phyloP scores from a whole-genome alignment of 2,888 invertebrate genomes.

The Saturnia pavonia region DNA sequence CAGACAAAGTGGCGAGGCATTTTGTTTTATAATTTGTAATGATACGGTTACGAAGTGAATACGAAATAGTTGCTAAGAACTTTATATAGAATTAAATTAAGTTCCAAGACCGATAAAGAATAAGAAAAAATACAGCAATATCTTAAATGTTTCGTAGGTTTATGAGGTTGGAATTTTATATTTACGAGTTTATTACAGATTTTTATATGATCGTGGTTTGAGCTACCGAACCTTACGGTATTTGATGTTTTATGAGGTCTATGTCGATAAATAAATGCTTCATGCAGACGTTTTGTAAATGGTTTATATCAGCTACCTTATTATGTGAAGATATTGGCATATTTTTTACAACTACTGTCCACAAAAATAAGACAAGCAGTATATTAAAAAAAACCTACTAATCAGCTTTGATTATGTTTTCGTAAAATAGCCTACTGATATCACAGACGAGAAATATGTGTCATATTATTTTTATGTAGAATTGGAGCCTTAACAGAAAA shows the following conservation, averaged over 20 bases:
- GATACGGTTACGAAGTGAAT: no score
- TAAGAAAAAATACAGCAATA: neutral
- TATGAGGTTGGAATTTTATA: neutral
- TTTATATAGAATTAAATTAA: neutral
- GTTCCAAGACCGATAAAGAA: neutral
- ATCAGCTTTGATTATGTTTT: no score
- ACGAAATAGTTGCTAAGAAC: no score
- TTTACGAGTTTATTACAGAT: neutral
- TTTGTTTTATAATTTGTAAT: no score
- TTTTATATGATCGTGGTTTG: neutral
- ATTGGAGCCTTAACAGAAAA: no score
- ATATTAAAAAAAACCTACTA: neutral
- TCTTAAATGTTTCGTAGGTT: neutral
- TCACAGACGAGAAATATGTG: no score
- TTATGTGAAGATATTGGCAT: neutral
- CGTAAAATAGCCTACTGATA: no score
- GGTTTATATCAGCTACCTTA: slow-evolving; percentile 2
- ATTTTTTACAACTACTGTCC: neutral
- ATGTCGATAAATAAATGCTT: neutral
- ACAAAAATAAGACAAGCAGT: neutral
- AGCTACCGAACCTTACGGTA: neutral
- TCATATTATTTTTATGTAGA: no score
- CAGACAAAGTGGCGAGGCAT: no score
- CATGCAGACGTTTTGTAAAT: slow-evolving; percentile 1
- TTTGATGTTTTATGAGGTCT: slow-evolving; percentile 4